These are phyloP conservation scores for Leptatherina wallacei DNA, from an alignment of 2,797 vertebrate genomes.

Conservation along the genomic window DNA sequence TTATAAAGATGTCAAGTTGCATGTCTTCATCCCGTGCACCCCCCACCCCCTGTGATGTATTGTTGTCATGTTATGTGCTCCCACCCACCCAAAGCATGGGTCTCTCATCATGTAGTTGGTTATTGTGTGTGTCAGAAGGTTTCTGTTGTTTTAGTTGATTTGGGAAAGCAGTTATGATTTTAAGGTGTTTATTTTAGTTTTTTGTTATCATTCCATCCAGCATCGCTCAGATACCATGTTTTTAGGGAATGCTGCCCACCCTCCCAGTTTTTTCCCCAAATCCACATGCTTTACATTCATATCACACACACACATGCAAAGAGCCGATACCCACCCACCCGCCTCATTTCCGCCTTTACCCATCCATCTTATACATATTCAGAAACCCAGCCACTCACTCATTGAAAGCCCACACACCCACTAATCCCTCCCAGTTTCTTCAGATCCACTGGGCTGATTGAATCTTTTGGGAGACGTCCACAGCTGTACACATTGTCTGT, in stretches of 20 bases:
- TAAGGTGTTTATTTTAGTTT: constrained; percentile 31
- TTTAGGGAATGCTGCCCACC: constrained; percentile 68
- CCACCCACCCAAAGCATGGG: constrained; percentile 75
- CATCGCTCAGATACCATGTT: constrained; percentile 65
- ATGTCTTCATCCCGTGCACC: constrained; percentile 76
- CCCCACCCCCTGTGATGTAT: constrained; percentile 55
- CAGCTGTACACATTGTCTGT: constrained; percentile 13
- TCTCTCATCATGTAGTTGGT: constrained; percentile 63
- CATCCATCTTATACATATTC: constrained; percentile 55
- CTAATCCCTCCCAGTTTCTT: constrained; percentile 73
- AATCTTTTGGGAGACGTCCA: constrained; percentile 17
- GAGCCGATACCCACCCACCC: constrained; percentile 34
- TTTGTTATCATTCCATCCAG: constrained; percentile 68
- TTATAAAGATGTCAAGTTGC: constrained; percentile 65
- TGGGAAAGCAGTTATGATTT: constrained; percentile 27
- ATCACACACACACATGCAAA: constrained; percentile 35
- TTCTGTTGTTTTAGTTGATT: constrained; percentile 47
- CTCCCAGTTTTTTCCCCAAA: constrained; percentile 27
- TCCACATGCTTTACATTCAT: constrained; percentile 45
- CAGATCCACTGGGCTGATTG: constrained; percentile 59
- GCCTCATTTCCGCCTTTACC: constrained; percentile 51
- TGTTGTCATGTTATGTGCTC: constrained; percentile 69
- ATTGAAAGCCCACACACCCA: constrained; percentile 60
- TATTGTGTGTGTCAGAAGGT: constrained; percentile 55
- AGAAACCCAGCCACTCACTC: constrained; percentile 48